phyloP scores from a whole-genome alignment of 2,888 invertebrate species.

The Chromoteleia sp. region DNA sequence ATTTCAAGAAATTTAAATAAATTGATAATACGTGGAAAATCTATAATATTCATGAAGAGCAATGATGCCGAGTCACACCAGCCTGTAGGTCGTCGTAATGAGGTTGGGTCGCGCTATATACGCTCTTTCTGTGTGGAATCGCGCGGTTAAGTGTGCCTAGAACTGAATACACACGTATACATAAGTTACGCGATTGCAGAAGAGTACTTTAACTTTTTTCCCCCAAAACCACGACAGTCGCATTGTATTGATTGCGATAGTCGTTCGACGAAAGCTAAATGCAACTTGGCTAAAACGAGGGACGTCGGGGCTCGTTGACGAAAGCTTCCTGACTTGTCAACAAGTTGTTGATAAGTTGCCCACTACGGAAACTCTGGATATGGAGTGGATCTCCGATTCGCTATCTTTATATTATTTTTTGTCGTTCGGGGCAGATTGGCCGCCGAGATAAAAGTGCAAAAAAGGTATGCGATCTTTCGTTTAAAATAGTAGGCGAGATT shows the following conservation, averaged over 20 bases:
- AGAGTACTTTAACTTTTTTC: constrained; percentile 30
- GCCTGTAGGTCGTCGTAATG: constrained; percentile 68
- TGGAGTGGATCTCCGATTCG: constrained; percentile 27
- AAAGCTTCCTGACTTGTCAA: constrained; percentile 56
- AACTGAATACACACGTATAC: constrained; percentile 24
- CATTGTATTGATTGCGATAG: constrained; percentile 49
- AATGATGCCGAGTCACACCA: constrained; percentile 68
- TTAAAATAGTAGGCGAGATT: constrained; percentile 38
- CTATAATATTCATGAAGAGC: constrained; percentile 69
- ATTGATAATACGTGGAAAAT: constrained; percentile 67
- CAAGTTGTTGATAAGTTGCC: constrained; percentile 68
- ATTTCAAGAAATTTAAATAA: too few relatives aligned
- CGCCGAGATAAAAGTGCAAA: constrained; percentile 17
- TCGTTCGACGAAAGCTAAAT: constrained; percentile 30
- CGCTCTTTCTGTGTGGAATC: constrained; percentile 1
- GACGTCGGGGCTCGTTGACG: constrained; percentile 17
- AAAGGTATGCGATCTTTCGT: constrained; percentile 32
- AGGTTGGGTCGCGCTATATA: constrained; percentile 53
- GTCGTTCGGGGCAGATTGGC: constrained; percentile 12
- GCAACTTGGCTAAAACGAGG: constrained; percentile 42
- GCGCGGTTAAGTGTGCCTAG: constrained; percentile 17
- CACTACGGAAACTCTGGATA: constrained; percentile 48
- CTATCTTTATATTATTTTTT: constrained; percentile 44
- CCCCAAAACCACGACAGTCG: constrained; percentile 25
- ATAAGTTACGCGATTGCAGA: constrained; percentile 17